Base-by-base conservation (phyloP, 2,888 invertebrate species). In the Drosophila putrida region DNA sequence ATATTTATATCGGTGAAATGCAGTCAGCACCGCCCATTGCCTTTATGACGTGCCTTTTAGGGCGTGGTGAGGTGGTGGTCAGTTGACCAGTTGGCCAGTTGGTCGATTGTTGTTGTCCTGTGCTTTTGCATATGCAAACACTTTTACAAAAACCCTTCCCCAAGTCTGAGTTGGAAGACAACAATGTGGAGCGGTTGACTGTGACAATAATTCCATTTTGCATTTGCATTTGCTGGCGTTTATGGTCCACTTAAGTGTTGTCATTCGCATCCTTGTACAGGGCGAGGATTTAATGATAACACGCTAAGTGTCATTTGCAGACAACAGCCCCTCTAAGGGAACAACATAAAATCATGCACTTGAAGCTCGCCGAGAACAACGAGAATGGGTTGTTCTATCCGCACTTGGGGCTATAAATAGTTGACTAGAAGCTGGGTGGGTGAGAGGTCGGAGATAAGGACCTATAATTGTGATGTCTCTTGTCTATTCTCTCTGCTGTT, bases 221-320 rank as follows among this genome's bases (percentile, higher is more conserved):
- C 62, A 87, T 83, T 83, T 82, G 85, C 88, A 87, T 83, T 83
- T 83, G 81, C 83, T 83, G 81, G 82, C 87, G 82, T 84, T 87
- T 83, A 87, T 83, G 80, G 80, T 77, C 82, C 85, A 87, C 83
- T 87, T 80, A 88, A 85, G 82, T 77, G 80, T 69, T 88, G 82
- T 87, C 82, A 78, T 57, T 78, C 67, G 55, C 75, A 71, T 67
- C 70, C 76, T 58, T 50, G 73, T 72, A 54, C 36, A 41, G 47
- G 41, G 55, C 64, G 57, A 78, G 82, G 82, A 76, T 44, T 81
- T 76, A 82, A 87, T 79, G 88, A 82, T 79, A 85, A 75, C 82
- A 73, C 69, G 82, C 72, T 65, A 77, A 76, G 82, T 83, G 83
- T 85, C 83, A 79, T 75, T 70, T 66, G 58, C 88, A 83, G 88